phyloP scores from a whole-genome alignment of 2,113 vertebrate species.

The Lamprologus speciosus region DNA sequence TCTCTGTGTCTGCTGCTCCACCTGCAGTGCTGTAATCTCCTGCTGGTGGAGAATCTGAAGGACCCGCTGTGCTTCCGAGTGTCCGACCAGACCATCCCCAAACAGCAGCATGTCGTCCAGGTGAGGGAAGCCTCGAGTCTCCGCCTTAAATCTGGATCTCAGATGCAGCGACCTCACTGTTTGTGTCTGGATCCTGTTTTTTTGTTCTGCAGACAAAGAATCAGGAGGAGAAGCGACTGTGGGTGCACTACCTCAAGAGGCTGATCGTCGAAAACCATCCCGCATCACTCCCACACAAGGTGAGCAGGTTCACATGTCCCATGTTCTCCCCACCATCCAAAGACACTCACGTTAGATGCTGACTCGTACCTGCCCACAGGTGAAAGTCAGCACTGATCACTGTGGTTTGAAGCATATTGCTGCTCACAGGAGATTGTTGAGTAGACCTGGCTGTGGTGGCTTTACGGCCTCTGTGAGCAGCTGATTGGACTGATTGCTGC shows the following conservation, averaged over 20 bases:
- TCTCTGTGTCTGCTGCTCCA: background rate
- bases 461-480: background rate
- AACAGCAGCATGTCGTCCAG: slow-evolving; percentile 84
- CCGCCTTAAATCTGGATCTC: background rate
- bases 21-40: slow-evolving; percentile 82
- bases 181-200: background rate
- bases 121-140: slow-evolving; percentile 43
- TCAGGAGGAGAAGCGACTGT: slow-evolving; percentile 86
- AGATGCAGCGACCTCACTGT: background rate
- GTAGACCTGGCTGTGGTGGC: background rate
- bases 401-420: background rate
- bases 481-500: background rate
- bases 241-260: slow-evolving; percentile 87
- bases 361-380: background rate
- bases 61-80: slow-evolving; percentile 83
- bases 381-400: too few species aligned
- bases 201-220: slow-evolving; percentile 75
- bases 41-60: slow-evolving; percentile 79
- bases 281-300: slow-evolving; percentile 84
- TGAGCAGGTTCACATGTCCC: background rate
- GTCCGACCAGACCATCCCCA: slow-evolving; percentile 82
- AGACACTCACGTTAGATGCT: fast-evolving
- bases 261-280: slow-evolving; percentile 87
- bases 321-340: background rate
- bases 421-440: background rate